Conservation (phyloP, 2,888 invertebrate species). For the Scelioninae gen. 2 region DNA sequence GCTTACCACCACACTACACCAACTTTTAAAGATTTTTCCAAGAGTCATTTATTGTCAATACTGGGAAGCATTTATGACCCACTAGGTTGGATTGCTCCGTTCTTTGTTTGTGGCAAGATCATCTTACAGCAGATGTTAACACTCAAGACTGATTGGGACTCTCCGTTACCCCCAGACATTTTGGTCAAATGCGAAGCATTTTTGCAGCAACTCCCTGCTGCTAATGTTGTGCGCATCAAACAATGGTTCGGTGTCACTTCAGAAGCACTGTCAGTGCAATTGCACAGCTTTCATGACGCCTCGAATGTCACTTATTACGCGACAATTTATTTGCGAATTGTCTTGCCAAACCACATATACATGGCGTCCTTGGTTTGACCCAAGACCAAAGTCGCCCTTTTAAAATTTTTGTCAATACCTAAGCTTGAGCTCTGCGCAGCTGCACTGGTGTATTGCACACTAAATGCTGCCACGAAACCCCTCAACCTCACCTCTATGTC, state of each 20-base stretch:
- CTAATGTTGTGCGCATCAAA: background rate
- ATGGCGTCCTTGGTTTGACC: conserved; percentile 19
- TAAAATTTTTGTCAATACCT: conserved; percentile 38
- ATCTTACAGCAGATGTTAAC: conserved; percentile 20
- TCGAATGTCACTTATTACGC: conserved; percentile 53
- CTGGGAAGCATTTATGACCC: conserved; percentile 15
- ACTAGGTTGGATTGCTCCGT: conserved; percentile 18
- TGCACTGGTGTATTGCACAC: background rate
- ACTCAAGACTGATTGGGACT: conserved; percentile 26
- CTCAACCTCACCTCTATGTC: background rate
- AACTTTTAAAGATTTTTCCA: background rate
- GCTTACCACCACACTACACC: background rate
- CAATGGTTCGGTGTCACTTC: background rate
- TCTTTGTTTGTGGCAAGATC: conserved; percentile 26
- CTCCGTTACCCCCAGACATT: background rate
- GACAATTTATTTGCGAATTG: conserved; percentile 13
- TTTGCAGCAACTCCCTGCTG: background rate
- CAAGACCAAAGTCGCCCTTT: conserved; percentile 44
- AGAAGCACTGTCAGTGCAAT: background rate
- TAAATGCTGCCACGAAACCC: background rate
- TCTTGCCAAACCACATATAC: background rate
- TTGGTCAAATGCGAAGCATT: too few species aligned
- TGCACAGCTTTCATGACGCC: conserved; percentile 58
- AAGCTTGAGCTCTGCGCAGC: conserved; percentile 53
- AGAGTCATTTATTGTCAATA: conserved; percentile 6